phyloP scores from a whole-genome alignment of 2,113 vertebrate genomes.

The Gambusia holbrooki region DNA sequence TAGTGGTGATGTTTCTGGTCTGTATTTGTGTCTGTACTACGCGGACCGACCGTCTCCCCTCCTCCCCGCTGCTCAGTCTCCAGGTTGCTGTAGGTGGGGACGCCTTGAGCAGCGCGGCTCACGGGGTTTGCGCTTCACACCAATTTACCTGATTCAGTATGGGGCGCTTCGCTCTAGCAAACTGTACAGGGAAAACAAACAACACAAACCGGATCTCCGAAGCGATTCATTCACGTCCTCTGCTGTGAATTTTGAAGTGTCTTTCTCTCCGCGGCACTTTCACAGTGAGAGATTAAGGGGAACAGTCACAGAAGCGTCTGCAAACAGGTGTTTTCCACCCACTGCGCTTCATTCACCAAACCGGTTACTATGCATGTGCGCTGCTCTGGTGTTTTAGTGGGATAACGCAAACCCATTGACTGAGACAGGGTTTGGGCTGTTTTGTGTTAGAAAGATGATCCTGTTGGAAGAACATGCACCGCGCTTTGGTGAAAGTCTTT shows the following conservation, averaged over 20 bases:
- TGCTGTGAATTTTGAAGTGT: slow-evolving; percentile 6
- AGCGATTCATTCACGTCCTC: slow-evolving; percentile 8
- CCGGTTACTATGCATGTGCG: slow-evolving; percentile 36
- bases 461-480: slow-evolving; percentile 35
- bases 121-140: slow-evolving; percentile 33
- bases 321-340: slow-evolving; percentile 80
- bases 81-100: slow-evolving; percentile 53
- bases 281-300: slow-evolving; percentile 12
- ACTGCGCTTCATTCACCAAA: slow-evolving; percentile 35
- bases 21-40: slow-evolving; percentile 22
- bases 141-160: slow-evolving; percentile 50
- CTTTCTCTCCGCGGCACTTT: slow-evolving; percentile 1
- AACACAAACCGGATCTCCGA: slow-evolving; percentile 12
- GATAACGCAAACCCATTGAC: slow-evolving; percentile 35
- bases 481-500: slow-evolving; percentile 35
- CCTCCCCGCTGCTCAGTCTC: slow-evolving; percentile 53
- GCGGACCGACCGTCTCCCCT: slow-evolving; percentile 18
- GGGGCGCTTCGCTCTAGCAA: slow-evolving; percentile 29
- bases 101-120: slow-evolving; percentile 50
- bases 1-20: not conserved
- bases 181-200: slow-evolving; percentile 3
- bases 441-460: slow-evolving; percentile 49
- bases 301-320: slow-evolving; percentile 31
- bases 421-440: slow-evolving; percentile 11
- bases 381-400: slow-evolving; percentile 38